phyloP scores from a whole-genome alignment of 2,797 vertebrate genomes.

The Balearica regulorum region DNA sequence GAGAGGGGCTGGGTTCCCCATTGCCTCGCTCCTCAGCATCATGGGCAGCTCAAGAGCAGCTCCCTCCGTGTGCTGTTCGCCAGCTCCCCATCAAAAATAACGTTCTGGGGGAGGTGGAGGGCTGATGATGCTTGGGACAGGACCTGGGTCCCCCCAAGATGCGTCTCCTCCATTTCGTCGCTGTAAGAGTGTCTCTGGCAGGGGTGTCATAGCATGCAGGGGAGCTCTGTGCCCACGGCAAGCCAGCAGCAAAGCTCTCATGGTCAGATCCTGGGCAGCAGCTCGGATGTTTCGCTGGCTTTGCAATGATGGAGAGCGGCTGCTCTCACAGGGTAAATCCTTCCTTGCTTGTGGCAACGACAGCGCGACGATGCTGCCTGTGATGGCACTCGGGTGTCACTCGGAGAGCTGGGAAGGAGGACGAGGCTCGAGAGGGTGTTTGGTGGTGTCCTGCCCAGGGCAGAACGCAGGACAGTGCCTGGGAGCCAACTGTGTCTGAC shows the following conservation, averaged over 20 bases:
- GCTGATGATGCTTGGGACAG: neutral
- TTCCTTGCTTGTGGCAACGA: neutral
- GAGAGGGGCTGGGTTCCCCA: neutral
- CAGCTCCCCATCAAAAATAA: neutral
- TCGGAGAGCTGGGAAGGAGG: neutral
- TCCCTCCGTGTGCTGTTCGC: neutral
- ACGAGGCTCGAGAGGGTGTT: neutral
- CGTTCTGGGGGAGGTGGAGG: neutral
- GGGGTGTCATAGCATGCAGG: neutral
- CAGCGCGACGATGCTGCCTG: neutral
- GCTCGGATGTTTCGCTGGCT: neutral
- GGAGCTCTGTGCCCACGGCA: neutral
- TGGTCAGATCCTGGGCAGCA: neutral
- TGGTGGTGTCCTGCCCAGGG: neutral
- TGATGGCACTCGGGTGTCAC: neutral
- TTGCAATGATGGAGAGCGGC: neutral
- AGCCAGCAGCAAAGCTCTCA: neutral
- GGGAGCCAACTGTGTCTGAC: neutral
- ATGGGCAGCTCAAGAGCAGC: neutral
- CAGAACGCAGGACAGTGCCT: neutral
- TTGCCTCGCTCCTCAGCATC: neutral
- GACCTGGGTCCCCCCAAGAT: neutral
- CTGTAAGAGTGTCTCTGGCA: neutral
- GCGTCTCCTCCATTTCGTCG: rapidly evolving
- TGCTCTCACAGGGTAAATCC: neutral